Base-by-base conservation (phyloP, 2,113 vertebrate genomes). In the Motacilla alba region DNA sequence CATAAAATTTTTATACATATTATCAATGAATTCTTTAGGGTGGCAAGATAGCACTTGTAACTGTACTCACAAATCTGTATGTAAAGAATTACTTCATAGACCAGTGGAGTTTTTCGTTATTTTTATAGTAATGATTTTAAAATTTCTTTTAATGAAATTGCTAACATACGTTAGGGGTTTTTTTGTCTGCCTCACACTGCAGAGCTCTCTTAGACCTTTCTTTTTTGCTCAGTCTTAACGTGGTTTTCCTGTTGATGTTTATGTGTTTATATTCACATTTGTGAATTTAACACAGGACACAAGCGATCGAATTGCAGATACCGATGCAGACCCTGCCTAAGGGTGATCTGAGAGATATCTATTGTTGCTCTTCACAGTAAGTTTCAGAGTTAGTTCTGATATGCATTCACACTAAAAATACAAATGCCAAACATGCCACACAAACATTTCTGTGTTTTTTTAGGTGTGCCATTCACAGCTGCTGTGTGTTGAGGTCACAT, bases 31-130 rank as follows among this genome's bases (percentile, higher is more conserved):
- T 70, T 89, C 4, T 59, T 33, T 69, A 46, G 16, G 5, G 6
- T 83, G n/a, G 1, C 11, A 77, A 52, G 24, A 73, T 19, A 44
- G 10, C 13, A 53, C 3, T 72, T 84, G 6, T 18, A 55, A 22
- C 3, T 49, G 7, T 58, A n/a, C 6, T 49, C 56, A 20, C 16
- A 85, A 85, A 63, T 47, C 33, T 33, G 3, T 10, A 9, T 19
- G 4, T 39, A 53, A 84, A 91, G 37, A 64, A 28, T 52, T 1
- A 72, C 3, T 85, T 60, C 46, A 20, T 15, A 59, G 44, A 30
- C 2, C 11, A 4, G 6, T 63, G 7, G 1, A 3, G 2, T 0
- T 7, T 4, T 18, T 23, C 59, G 6, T 37, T 43, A 13, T 39
- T 73, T 77, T 76, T 60, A 41, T 33, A 49, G 37, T 39, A 0